Evolutionary conservation across 2,888 invertebrate species (phyloP), one percentile per base, ranked within the genome.

Genomic region (Bellardia bayeri): DNA sequence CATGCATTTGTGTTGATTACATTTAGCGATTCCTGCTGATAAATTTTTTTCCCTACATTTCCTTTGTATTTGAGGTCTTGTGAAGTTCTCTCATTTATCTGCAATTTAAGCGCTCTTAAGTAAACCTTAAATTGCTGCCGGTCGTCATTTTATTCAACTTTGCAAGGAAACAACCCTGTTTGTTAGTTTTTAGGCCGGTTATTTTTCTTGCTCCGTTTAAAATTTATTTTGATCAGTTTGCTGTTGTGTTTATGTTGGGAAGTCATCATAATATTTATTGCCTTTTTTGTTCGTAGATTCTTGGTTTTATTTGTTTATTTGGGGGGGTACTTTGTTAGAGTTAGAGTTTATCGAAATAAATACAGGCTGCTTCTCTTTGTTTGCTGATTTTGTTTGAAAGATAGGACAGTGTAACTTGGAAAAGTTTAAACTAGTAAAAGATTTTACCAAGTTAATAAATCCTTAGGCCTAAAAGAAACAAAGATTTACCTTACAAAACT

Each of bases 61-160:
- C 30, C 33, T 11, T 16, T 42, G 42, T 56, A 13, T n/a, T 58
- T 37, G 88, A 83, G 90, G 91, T 90, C 90, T 89, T 88, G 89
- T 90, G 88, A 90, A 91, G 89, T 89, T 90, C 76, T 80, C 85
- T 80, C 85, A 90, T 89, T 91, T 90, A 92, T 91, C 89, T 89
- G 83, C 88, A 76, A 89, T 87, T 89, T 90, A 91, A 92, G 89
- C 88, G 89, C 88, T 91, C 88, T 89, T 81, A 85, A 89, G 89
- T 87, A 90, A 91, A 88, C 90, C 90, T 82, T 78, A 66, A 82
- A 80, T 69, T 82, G 68, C 76, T 76, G 85, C 69, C 82, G 74
- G 85, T 69, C 54, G 74, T 74, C 40, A 68, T 8, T 16, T 54
- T 49, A 49, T 81, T 14, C 30, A 30, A 14, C 33, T 33, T n/a